Evolutionary conservation across 92 coral and sea anemone species (phyloP).

Genomic region (Porites lobata): DNA sequence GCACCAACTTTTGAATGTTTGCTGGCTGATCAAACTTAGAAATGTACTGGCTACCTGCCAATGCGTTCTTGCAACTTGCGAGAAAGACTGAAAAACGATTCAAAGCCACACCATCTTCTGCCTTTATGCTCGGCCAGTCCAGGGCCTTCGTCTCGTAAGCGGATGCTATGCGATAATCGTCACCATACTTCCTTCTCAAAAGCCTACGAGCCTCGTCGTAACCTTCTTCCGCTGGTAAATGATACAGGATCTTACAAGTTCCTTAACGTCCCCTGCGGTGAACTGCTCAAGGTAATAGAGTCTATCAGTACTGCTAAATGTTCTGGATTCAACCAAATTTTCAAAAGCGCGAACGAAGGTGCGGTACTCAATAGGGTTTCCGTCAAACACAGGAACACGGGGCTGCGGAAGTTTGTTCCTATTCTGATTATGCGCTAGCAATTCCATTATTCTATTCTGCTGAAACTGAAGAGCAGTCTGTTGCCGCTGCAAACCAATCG

Average conservation of each 20-base stretch:
- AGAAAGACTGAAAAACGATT: constrained; percentile 55
- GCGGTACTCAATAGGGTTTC: constrained; percentile 46
- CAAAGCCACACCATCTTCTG: constrained; percentile 44
- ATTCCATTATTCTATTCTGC: neutral
- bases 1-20: constrained; percentile 27
- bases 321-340: constrained; percentile 57
- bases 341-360: constrained; percentile 57
- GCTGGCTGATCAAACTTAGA: constrained; percentile 66
- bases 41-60: constrained; percentile 52
- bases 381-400: constrained; percentile 33
- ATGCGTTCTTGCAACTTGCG: constrained; percentile 56
- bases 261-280: constrained; percentile 52
- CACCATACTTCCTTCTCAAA: constrained; percentile 49
- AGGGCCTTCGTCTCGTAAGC: constrained; percentile 56
- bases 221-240: constrained; percentile 35
- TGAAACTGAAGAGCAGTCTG: constrained; percentile 15
- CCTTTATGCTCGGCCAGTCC: constrained; percentile 37
- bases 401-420: constrained; percentile 45
- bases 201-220: constrained; percentile 45
- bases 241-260: constrained; percentile 54
- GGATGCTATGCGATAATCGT: constrained; percentile 47
- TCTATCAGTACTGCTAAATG: constrained; percentile 21
- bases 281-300: constrained; percentile 66
- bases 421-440: constrained; percentile 36
- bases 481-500: constrained; percentile 20